These are phyloP conservation scores for Volucella inanis DNA, from an alignment of 2,888 invertebrate species.

Conservation along the genomic window DNA sequence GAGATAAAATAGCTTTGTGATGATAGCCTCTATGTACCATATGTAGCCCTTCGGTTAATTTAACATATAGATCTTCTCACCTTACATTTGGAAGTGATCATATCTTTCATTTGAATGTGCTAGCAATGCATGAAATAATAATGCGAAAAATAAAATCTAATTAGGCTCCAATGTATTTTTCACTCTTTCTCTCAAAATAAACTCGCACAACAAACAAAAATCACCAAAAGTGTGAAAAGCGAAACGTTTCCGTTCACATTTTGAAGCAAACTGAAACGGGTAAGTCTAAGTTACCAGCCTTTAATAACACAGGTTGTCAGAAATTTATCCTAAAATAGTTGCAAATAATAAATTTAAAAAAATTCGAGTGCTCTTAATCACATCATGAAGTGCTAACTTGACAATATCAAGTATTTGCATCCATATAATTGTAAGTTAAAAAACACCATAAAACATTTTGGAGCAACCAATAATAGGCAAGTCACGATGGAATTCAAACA, in stretches of 20 bases:
- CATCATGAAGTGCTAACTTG: no score
- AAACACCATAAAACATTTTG: no score
- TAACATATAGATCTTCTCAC: constrained; percentile 17
- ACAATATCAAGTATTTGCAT: no score
- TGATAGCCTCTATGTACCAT: constrained; percentile 25
- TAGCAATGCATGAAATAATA: constrained; percentile 5
- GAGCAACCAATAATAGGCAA: no score
- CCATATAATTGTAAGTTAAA: no score
- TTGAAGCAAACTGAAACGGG: not conserved
- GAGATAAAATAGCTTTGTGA: not conserved
- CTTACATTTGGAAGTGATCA: constrained; percentile 57
- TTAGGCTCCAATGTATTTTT: no score
- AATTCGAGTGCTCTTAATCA: not conserved
- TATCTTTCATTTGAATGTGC: not conserved
- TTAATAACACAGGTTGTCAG: constrained; percentile 7
- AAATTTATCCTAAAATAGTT: not conserved
- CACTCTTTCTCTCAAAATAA: not conserved
- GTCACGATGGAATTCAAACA: no score
- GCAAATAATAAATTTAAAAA: constrained; percentile 17
- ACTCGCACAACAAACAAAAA: constrained; percentile 16
- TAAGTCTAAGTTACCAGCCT: not conserved
- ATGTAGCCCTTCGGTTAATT: constrained; percentile 45
- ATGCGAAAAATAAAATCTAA: constrained; percentile 5
- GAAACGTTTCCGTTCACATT: constrained; percentile 15
- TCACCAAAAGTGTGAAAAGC: not conserved